Conservation (phyloP, 2,797 vertebrate species). For the Typhlichthys subterraneus region DNA sequence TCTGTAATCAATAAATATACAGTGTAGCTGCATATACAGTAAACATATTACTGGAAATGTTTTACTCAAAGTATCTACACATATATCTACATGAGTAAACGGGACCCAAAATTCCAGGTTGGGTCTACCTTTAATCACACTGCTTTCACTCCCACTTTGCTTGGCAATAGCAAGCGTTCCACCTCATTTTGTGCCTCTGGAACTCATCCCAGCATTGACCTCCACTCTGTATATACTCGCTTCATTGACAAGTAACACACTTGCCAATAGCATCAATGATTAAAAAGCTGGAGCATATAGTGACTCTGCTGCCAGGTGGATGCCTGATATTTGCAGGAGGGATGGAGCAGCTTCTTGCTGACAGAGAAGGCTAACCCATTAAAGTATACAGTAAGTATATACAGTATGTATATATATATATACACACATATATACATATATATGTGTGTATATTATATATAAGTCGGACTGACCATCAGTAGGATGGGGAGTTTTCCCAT, state of each 20-base stretch:
- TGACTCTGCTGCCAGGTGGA: conserved; percentile 20
- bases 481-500: too few species aligned
- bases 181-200: conserved; percentile 3
- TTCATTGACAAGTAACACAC: conserved; percentile 35
- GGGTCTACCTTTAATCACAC: not conserved
- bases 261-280: conserved; percentile 42
- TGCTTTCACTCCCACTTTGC: not conserved
- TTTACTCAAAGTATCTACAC: too few species aligned
- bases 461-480: too few species aligned
- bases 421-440: too few species aligned
- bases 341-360: conserved; percentile 11
- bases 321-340: conserved; percentile 19
- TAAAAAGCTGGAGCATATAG: conserved; percentile 20
- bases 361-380: conserved; percentile 39
- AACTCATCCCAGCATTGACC: conserved; percentile 15
- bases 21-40: too few species aligned
- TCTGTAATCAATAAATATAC: too few species aligned
- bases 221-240: conserved; percentile 33
- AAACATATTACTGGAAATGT: too few species aligned
- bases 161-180: conserved; percentile 1
- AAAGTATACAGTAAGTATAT: conserved; percentile 12
- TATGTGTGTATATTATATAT: too few species aligned
- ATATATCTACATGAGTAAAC: too few species aligned
- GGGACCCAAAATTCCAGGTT: too few species aligned
- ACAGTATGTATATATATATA: too few species aligned